Base-by-base conservation (phyloP, 2,888 invertebrate species). In the Tachina lurida region DNA sequence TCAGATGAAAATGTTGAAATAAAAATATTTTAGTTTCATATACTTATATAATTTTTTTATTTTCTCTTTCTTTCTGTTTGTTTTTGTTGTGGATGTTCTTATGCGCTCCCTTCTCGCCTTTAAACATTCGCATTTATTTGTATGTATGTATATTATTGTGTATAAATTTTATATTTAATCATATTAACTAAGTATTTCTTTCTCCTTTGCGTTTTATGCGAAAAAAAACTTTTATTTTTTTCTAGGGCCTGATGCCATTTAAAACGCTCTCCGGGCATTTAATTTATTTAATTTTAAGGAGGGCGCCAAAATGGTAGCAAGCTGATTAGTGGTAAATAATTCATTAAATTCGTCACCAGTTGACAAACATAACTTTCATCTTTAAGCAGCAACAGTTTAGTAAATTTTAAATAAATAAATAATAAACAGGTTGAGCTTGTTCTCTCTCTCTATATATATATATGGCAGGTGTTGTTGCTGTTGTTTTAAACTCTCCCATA, bases 1-100 rank as follows among this genome's bases (percentile, higher is more conserved):
- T 84, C 86, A 87, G 87, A 87, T 87, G 88, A 87, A 87, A 78
- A 74, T 86, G 70, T 84, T 71, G 45, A 77, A 79, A 79, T 83
- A 86, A 79, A 79, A 86, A 76, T 84, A 74, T 84, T 49, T 65
- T 31, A 12, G 31, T 63, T 81, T 47, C 68, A 54, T 62, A 8
- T 73, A 31, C 49, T 4, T 76, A 15, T 19, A 39, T 63, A 19
- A n/a, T 74, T 58, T 52, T 75, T 47, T 60, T 31, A 2, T 31
- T 31, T 31, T 31, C 31, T 31, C 31, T 31, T 31, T 4, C 31
- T 31, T 31, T 31, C 3, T 31, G 31, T 31, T 31, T 31, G 31
- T 31, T 19, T 54, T 63, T 77, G 62, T 67, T 84, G 67, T 71
- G 54, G 83, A 63, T 71, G 68, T 67, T 80, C 54, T 70, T 76